A percentile compares a stretch with the other conserved stretches of the same genome.
Conservation (phyloP, 2,888 invertebrate genomes). For the Julus scanicus region DNA sequence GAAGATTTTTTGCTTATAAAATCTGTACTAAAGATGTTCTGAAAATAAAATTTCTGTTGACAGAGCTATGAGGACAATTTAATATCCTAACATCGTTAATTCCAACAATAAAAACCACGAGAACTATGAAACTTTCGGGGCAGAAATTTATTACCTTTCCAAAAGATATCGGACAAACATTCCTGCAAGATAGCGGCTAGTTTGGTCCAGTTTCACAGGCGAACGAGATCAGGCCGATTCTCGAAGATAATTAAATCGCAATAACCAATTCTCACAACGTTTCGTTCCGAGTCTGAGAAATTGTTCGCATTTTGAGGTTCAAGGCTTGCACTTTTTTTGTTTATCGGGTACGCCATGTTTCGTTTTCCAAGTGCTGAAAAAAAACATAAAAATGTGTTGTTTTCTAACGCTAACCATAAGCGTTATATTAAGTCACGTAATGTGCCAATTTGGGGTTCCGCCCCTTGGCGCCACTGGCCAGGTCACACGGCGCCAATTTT, state of each 20-base stretch:
- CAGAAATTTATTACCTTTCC: neutral
- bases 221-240: neutral
- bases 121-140: neutral
- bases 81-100: too few species aligned
- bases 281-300: neutral
- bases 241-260: too few species aligned
- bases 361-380: neutral
- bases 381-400: neutral
- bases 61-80: too few species aligned
- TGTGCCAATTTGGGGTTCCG: neutral
- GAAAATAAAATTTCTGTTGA: too few species aligned
- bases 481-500: neutral
- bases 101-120: neutral
- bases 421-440: neutral
- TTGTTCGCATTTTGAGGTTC: neutral
- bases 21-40: too few species aligned
- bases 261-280: neutral
- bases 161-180: neutral
- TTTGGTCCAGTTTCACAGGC: neutral
- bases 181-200: neutral
- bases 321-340: neutral
- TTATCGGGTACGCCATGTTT: neutral
- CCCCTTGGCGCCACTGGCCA: slow-evolving; percentile 1
- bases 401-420: neutral
- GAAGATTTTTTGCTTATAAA: too few species aligned